phyloP scores from a whole-genome alignment of 2,888 invertebrate species.

The Ichneumoninae sp. region DNA sequence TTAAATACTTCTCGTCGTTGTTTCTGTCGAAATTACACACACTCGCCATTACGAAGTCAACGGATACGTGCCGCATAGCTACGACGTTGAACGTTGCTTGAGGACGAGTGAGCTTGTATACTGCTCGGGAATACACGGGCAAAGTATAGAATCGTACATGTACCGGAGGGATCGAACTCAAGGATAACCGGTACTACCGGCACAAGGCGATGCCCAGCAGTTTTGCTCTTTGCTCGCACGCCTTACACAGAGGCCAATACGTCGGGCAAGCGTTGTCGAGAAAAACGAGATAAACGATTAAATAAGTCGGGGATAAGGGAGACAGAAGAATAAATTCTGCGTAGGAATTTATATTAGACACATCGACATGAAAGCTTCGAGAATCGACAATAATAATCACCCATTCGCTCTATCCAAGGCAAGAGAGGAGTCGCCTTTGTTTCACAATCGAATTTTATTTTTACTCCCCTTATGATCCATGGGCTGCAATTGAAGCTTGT shows the following conservation, averaged over 20 bases:
- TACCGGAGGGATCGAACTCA: conserved; percentile 80
- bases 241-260: conserved; percentile 8
- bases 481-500: neutral
- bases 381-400: conserved; percentile 19
- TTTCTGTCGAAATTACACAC: conserved; percentile 1
- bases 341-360: conserved; percentile 11
- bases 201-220: conserved; percentile 50
- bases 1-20: conserved; percentile 7
- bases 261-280: conserved; percentile 2
- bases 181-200: conserved; percentile 80
- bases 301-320: conserved; percentile 19
- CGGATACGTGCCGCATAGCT: neutral
- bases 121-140: conserved; percentile 48
- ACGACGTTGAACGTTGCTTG: neutral
- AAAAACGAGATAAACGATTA: conserved; percentile 37
- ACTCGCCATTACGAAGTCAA: neutral
- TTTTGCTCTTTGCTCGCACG: conserved; percentile 36
- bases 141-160: conserved; percentile 53
- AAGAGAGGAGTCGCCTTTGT: neutral
- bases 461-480: neutral
- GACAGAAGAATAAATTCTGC: conserved; percentile 8
- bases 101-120: conserved; percentile 15
- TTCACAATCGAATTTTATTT: conserved; percentile 6
- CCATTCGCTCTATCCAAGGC: neutral
- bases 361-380: neutral